Conservation (phyloP, 2,797 vertebrate genomes). For the Nannoperca australis region DNA sequence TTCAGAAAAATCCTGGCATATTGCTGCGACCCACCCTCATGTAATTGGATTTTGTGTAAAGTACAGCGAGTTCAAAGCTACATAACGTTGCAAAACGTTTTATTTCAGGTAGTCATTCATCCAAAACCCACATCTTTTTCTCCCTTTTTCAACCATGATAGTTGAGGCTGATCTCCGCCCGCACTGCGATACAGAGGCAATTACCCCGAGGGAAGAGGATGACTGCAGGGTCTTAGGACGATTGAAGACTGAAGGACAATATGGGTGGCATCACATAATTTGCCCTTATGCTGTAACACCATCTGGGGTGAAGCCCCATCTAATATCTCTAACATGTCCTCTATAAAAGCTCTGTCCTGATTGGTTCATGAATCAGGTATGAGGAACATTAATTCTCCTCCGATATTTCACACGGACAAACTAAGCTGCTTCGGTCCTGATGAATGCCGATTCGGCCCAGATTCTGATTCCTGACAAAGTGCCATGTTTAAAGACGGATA, state of each 20-base stretch:
- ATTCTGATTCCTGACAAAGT: conserved; percentile 47
- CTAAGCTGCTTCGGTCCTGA: conserved; percentile 46
- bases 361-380: conserved; percentile 37
- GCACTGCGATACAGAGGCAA: conserved; percentile 39
- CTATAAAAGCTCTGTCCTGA: conserved; percentile 33
- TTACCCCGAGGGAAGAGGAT: conserved; percentile 48
- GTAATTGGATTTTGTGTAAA: conserved; percentile 32
- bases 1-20: neutral
- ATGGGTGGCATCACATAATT: conserved; percentile 47
- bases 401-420: conserved; percentile 56
- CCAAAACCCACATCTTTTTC: conserved; percentile 22
- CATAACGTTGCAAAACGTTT: neutral
- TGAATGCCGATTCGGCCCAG: conserved; percentile 43
- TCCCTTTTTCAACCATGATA: conserved; percentile 12
- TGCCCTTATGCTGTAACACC: conserved; percentile 12
- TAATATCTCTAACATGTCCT: conserved; percentile 42
- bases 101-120: conserved; percentile 26
- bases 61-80: conserved; percentile 14
- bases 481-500: conserved; percentile 59
- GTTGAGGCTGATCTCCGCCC: conserved; percentile 13
- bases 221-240: conserved; percentile 39
- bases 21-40: neutral
- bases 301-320: conserved; percentile 21
- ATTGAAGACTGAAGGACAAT: conserved; percentile 62
- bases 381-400: conserved; percentile 44